Evolutionary conservation across 1,140 invertebrate genomes (phyloP), one percentile per base, ranked within the genome.

Genomic region (Penaeus vannamei): DNA sequence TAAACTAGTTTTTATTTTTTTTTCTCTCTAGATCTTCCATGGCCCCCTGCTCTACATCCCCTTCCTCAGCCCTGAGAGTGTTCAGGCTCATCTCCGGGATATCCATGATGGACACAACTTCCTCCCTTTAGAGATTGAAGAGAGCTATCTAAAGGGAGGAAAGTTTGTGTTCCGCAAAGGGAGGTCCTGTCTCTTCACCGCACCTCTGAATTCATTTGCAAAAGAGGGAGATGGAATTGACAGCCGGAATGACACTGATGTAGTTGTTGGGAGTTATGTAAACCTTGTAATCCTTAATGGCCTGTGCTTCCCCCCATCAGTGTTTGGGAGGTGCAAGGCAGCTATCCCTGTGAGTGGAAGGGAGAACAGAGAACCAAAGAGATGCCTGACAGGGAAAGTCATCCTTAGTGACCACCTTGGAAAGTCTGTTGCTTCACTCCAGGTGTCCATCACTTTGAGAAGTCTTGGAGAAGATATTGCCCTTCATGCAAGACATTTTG

Each of bases 101-200:
- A 14, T 32, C 7, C 72, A 87, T 7, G 53, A 64, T 23, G 60
- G 85, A 2, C 60, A 87, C 36, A 79, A 64, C 10, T 62, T 19
- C 53, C 79, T 81, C 8, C 86, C 86, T 32, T n/a, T 53, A 19
- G 61, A 82, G 61, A 62, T 82, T 4, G 79, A 87, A 26, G 79
- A 87, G 46, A 69, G 59, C 42, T 64, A 81, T 19, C 20, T 61
- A n/a, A 26, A 66, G 8, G 83, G 76, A 46, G 76, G 84, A 2
- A 85, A 62, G 32, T 90, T 80, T 66, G 26, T 80, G n/a, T 90
- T 85, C n/a, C 82, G 85, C 23, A 46, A 46, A 23, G 88, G 88
- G 23, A 90, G 81, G 36, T 81, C 88, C 26, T 85, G 76, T 59
- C 42, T 90, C 4, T 85, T 85, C 60, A 81, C 88, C 8, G 77